A percentile compares a stretch with the other conserved stretches of the same genome.
Conservation (phyloP, 2,113 vertebrate genomes). For the Eupsittula cactorum region DNA sequence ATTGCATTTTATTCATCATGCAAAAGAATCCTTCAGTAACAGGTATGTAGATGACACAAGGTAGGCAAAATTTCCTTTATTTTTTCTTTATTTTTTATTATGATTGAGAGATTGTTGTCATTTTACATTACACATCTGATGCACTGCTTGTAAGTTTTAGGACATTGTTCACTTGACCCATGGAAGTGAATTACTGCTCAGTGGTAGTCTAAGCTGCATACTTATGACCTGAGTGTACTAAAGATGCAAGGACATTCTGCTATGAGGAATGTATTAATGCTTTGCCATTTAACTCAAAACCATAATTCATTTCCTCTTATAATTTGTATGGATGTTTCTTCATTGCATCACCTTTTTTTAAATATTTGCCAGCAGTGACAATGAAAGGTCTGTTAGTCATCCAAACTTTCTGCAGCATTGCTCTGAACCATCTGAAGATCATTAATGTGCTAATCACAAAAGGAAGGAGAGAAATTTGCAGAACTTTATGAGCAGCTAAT, state of each 20-base stretch:
- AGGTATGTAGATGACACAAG: neutral
- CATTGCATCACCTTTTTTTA: neutral
- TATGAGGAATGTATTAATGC: neutral
- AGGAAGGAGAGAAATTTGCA: constrained; percentile 17
- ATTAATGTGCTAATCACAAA: constrained; percentile 51
- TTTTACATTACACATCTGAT: neutral
- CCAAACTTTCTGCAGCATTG: constrained; percentile 1
- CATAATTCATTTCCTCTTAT: neutral
- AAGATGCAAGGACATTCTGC: neutral
- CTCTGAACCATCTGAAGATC: constrained; percentile 41
- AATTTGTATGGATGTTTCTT: constrained; percentile 13
- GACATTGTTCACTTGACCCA: neutral
- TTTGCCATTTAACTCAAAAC: constrained; percentile 12
- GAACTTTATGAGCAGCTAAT: constrained; percentile 43
- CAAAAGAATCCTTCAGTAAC: neutral
- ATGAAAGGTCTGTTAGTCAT: constrained; percentile 31
- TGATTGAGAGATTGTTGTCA: neutral
- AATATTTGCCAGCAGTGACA: neutral
- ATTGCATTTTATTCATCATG: neutral
- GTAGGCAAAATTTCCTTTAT: neutral
- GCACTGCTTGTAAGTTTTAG: neutral
- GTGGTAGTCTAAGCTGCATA: neutral
- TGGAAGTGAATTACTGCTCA: neutral
- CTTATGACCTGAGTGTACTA: neutral
- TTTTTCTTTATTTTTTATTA: neutral